Evolutionary conservation across 2,888 invertebrate genomes (phyloP).

Genomic region (Chelonus formosanus): DNA sequence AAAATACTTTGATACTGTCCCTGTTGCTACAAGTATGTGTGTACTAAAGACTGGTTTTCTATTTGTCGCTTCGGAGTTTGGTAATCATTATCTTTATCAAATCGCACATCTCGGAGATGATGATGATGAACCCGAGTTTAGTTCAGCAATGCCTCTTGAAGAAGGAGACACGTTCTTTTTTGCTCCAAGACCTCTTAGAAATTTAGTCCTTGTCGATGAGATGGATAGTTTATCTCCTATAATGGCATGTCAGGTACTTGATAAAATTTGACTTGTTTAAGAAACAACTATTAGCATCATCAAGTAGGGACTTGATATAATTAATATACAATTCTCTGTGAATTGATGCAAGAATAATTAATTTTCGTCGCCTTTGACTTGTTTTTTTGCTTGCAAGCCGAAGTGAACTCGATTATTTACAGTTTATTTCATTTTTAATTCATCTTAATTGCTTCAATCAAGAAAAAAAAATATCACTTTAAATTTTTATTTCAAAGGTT

Average conservation of each 20-base stretch:
- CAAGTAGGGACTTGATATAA: slow-evolving; percentile 52
- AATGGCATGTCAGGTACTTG: slow-evolving; percentile 74
- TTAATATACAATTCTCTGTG: slow-evolving; percentile 49
- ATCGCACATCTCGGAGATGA: slow-evolving; percentile 99
- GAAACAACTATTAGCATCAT: slow-evolving; percentile 41
- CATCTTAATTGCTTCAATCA: neutral
- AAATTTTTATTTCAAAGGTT: slow-evolving; percentile 66
- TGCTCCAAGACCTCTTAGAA: slow-evolving; percentile 90
- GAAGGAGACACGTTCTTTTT: slow-evolving; percentile 99
- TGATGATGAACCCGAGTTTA: slow-evolving; percentile 98
- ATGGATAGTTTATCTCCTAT: slow-evolving; percentile 95
- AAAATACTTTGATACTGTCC: slow-evolving; percentile 99
- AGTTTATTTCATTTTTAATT: slow-evolving; percentile 30
- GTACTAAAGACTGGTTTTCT: slow-evolving; percentile 98
- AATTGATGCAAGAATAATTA: slow-evolving; percentile 53
- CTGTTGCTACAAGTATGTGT: slow-evolving; percentile 96
- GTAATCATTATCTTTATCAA: slow-evolving; percentile 98
- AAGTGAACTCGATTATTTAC: slow-evolving; percentile 60
- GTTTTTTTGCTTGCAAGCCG: slow-evolving; percentile 50
- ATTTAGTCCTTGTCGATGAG: slow-evolving; percentile 96
- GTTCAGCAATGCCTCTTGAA: slow-evolving; percentile 96
- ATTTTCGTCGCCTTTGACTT: slow-evolving; percentile 61
- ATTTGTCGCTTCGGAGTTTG: slow-evolving; percentile 98
- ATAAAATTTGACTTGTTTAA: no score
- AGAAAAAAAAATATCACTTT: no score